Conservation (phyloP, 2,113 vertebrate genomes). For the Actenoides lindsayi region DNA sequence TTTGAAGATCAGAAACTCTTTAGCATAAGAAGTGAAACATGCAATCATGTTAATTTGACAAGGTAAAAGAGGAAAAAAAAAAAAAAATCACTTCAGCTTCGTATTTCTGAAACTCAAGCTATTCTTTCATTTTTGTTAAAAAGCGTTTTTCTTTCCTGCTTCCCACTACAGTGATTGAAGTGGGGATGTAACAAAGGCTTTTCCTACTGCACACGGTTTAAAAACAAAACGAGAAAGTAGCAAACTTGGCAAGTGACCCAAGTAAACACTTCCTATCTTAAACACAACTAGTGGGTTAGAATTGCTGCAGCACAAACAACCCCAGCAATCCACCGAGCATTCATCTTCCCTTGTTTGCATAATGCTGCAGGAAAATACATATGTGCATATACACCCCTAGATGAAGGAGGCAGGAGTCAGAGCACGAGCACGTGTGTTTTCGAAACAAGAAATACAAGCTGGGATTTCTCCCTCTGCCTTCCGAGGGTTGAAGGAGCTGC, state of each 20-base stretch:
- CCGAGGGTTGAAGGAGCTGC: not conserved
- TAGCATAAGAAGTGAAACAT: conserved; percentile 61
- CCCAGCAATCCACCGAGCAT: not conserved
- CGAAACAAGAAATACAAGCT: conserved; percentile 7
- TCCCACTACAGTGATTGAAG: not conserved
- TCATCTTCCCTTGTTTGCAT: not conserved
- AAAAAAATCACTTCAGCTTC: conserved; percentile 16
- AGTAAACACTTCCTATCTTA: conserved; percentile 8
- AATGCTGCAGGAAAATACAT: not conserved
- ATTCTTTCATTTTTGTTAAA: conserved; percentile 20
- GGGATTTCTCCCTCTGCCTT: not conserved
- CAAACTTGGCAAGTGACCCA: not conserved
- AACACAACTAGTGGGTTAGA: not conserved
- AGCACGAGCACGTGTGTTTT: not conserved
- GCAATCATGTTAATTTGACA: conserved; percentile 63
- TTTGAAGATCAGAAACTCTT: conserved; percentile 65
- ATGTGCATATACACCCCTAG: fast-evolving
- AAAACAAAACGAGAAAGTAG: not conserved
- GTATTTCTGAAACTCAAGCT: conserved; percentile 46
- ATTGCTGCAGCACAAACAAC: not conserved
- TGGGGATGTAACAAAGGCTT: conserved; percentile 20
- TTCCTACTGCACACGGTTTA: not conserved
- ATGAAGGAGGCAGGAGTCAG: not conserved
- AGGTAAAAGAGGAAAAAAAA: not conserved
- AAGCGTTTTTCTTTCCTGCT: not conserved